phyloP scores from a whole-genome alignment of 2,797 vertebrate genomes.

The Garrulus glandarius region DNA sequence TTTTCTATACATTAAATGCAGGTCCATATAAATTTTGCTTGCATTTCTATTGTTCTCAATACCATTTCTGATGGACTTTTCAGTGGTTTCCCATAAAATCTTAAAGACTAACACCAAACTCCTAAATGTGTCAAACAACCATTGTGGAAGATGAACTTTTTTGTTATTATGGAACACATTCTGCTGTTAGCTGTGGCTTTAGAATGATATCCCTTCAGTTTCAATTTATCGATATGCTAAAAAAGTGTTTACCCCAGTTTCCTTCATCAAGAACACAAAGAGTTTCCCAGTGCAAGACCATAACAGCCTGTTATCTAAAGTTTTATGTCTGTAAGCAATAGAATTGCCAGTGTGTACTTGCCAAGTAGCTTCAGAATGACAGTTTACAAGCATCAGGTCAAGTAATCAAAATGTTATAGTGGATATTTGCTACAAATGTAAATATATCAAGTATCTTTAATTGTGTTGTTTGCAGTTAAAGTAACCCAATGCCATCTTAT shows the following conservation, averaged over 20 bases:
- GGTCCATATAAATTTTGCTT: neutral
- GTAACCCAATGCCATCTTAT: conserved; percentile 42
- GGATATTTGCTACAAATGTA: conserved; percentile 54
- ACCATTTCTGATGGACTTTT: neutral
- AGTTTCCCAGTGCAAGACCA: neutral
- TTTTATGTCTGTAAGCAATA: neutral
- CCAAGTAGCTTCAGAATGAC: conserved; percentile 16
- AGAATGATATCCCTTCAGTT: neutral
- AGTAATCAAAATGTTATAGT: conserved; percentile 60
- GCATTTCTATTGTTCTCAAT: neutral
- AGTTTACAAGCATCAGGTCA: conserved; percentile 70
- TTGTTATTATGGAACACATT: neutral
- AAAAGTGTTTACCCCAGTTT: neutral
- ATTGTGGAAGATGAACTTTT: neutral
- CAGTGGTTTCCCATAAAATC: neutral
- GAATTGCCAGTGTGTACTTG: neutral
- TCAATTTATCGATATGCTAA: neutral
- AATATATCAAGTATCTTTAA: conserved; percentile 68
- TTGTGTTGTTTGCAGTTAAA: conserved; percentile 65
- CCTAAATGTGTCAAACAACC: neutral
- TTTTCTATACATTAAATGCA: neutral
- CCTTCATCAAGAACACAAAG: neutral
- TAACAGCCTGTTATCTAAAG: neutral
- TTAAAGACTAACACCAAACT: neutral
- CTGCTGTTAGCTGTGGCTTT: neutral